Percentiles rank a stretch among this genome's conserved stretches.
Evolutionary conservation across 2,113 vertebrate species (phyloP).

Genomic region (Prolemur simus): DNA sequence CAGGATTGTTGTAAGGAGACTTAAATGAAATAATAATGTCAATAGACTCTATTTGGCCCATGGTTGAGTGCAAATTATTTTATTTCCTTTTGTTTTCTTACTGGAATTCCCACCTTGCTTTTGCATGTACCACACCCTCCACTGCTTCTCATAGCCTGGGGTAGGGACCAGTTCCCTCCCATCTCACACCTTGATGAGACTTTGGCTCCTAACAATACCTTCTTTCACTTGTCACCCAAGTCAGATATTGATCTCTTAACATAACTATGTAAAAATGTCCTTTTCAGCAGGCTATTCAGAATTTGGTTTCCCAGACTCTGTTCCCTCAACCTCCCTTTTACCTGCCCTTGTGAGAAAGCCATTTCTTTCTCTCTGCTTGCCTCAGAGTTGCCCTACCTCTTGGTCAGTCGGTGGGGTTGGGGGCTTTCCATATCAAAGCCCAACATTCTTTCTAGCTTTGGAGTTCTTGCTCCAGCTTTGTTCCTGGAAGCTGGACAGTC

Average conservation of each 20-base stretch:
- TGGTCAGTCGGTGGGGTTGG: background rate
- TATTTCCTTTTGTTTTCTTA: background rate
- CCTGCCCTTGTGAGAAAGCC: background rate
- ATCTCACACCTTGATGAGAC: background rate
- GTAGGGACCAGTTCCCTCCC: background rate
- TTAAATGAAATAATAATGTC: background rate
- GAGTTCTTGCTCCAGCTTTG: background rate
- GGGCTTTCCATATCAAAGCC: background rate
- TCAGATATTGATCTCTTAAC: conserved; percentile 17
- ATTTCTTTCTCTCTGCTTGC: background rate
- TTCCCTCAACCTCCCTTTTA: background rate
- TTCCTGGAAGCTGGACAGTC: background rate
- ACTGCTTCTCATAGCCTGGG: background rate
- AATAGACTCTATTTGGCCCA: background rate
- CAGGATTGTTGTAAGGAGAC: background rate
- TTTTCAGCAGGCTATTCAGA: background rate
- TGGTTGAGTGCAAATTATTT: background rate
- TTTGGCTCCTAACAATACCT: background rate
- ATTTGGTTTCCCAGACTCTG: background rate
- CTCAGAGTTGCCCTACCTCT: background rate
- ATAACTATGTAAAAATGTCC: background rate
- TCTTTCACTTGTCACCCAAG: background rate
- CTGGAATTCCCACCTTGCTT: background rate
- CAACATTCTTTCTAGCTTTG: background rate
- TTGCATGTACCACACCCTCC: background rate